These are phyloP conservation scores for Paramormyrops hopkinsi DNA, from an alignment of 2,797 vertebrate genomes.

Conservation along the genomic window DNA sequence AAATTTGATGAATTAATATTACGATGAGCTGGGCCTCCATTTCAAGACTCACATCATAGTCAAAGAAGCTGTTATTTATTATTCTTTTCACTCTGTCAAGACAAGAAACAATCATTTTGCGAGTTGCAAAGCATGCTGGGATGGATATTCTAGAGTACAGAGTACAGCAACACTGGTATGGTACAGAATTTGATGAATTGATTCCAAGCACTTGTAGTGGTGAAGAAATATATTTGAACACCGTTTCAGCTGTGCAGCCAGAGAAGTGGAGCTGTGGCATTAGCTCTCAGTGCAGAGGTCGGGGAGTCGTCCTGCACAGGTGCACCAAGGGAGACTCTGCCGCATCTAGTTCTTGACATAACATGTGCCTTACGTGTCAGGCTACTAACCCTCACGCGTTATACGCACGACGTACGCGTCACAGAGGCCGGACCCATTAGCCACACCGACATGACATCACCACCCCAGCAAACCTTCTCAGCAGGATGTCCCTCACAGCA, in stretches of 20 bases:
- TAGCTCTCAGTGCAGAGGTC: neutral
- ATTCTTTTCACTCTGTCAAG: neutral
- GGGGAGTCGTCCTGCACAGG: neutral
- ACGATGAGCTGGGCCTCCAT: neutral
- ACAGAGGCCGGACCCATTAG: neutral
- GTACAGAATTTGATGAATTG: neutral
- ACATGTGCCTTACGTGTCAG: neutral
- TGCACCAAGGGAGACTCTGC: neutral
- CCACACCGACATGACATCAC: neutral
- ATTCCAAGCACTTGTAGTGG: neutral
- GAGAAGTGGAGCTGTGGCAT: neutral
- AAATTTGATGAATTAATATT: neutral
- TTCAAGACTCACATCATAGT: neutral
- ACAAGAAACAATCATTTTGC: neutral
- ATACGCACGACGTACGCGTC: neutral
- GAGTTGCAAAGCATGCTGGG: neutral
- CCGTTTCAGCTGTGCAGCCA: neutral
- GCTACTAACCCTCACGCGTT: neutral
- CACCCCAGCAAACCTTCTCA: neutral
- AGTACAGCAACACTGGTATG: neutral
- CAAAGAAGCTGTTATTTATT: neutral
- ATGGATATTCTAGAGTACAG: neutral
- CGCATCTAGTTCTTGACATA: neutral
- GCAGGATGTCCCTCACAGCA: neutral
- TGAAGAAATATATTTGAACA: neutral